Conservation (phyloP, 2,113 vertebrate genomes). For the Pagrus major region DNA sequence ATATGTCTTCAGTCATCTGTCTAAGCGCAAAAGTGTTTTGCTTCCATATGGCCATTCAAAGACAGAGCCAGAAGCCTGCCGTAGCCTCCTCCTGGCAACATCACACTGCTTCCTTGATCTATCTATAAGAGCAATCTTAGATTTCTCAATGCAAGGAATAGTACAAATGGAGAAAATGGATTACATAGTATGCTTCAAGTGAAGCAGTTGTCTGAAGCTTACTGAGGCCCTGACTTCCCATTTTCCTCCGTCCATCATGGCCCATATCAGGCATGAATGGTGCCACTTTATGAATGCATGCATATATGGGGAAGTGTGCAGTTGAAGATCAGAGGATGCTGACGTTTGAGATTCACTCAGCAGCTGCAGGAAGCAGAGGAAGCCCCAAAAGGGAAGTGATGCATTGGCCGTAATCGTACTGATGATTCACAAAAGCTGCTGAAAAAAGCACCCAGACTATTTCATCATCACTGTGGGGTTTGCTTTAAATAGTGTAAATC, state of each 20-base stretch:
- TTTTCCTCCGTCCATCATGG: neutral
- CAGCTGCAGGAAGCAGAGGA: conserved; percentile 59
- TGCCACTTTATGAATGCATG: conserved; percentile 40
- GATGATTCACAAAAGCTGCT: conserved; percentile 37
- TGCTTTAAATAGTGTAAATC: neutral
- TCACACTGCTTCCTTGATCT: neutral
- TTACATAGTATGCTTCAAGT: neutral
- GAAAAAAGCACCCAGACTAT: conserved; percentile 1
- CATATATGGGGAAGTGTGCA: conserved; percentile 15
- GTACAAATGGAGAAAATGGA: neutral
- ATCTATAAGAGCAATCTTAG: neutral
- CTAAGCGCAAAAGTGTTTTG: neutral
- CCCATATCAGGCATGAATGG: conserved; percentile 25
- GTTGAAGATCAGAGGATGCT: conserved; percentile 38
- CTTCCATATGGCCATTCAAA: neutral
- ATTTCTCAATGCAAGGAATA: neutral
- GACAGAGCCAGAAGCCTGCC: neutral
- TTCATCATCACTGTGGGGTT: conserved; percentile 14
- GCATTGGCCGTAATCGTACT: conserved; percentile 19
- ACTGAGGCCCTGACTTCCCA: neutral
- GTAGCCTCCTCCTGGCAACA: neutral
- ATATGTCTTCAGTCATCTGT: neutral
- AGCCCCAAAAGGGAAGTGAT: conserved; percentile 59
- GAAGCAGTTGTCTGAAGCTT: neutral
- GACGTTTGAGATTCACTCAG: conserved; percentile 46